Base-by-base conservation (phyloP, 2,113 vertebrate genomes). In the sheep (Ovis aries) region DNA sequence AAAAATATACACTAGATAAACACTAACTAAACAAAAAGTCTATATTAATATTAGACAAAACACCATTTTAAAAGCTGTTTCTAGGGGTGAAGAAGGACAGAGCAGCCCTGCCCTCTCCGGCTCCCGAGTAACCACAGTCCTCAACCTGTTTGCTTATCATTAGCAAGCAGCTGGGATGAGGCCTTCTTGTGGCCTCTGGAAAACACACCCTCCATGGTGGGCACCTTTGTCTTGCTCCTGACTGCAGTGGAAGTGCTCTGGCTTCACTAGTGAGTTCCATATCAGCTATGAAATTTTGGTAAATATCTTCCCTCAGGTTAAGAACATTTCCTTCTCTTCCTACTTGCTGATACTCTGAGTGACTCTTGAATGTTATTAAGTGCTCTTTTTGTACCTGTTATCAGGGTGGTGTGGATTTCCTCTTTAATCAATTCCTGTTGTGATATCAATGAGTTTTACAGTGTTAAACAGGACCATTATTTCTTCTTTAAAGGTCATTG, bases 181-280 rank as follows among this genome's bases (percentile, higher is more conserved):
- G 7, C 23, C 13, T 5, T 33, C 27, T 45, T 14, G 50, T 2
- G 29, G 91, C 40, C 36, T 15, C 59, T 17, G 14, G 50, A 7
- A 27, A 48, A 1, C 6, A 14, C 36, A 25, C 0, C 40, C 15
- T 14, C 52, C 23, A 3, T 7, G 21, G 10, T 6, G 1, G 9
- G 31, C 3, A 9, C 11, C 1, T 14, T 13, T 43, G 1, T 21
- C 64, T 36, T 29, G 14, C 3, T 57, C 15, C 36, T 10, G 52
- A n/a, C 50, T 14, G 1, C 21, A 13, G 0, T 21, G 31, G 19
- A 27, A n/a, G 53, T 27, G 25, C 45, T 59, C 7, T 77, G 10
- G 31, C 36, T 50, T 48, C 53, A 14, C 31, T 78, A 9, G 14
- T 27, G 36, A 10, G 33, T 23, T 23, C 3, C 16, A 17, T 25